Base-by-base conservation (phyloP, 2,797 vertebrate genomes). In the Eidolon dupreanum region DNA sequence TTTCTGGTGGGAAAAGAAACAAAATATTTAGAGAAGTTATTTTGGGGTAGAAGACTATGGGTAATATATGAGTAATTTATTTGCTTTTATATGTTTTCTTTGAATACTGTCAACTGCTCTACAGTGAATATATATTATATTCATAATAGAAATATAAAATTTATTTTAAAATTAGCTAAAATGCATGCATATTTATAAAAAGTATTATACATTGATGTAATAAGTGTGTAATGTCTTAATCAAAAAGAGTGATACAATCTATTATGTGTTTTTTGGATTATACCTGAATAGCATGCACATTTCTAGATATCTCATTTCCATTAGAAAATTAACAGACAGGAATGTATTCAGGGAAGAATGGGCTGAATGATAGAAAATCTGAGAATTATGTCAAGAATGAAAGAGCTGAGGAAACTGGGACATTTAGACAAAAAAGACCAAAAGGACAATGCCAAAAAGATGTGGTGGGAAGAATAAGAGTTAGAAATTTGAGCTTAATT, bases 121-220 rank as follows among this genome's bases (percentile, higher is more conserved):
- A 51, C 20, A 87, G 17, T 88, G 55, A 90, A 81, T 22, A 85
- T 82, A 71, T 77, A 83, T 74, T 83, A 87, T 22, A 87, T 26
- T 92, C 46, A 85, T 89, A 89, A 93, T 87, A 11, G 61, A 74
- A 83, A 96, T 88, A 90, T 84, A 95, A 96, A 93, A 94, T 70
- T 89, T 92, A 41, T 89, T 94, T 96, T 75, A 86, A 96, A 97
- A 83, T 90, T 94, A 96, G 51, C 63, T 77, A 28, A 96, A 94
- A 93, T 93, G 26, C 49, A 97, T 94, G 43, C 81, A 88, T 97
- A 77, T 90, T 96, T 95, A 57, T 88, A 83, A 88, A 89, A 90
- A 81, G 59, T 43, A 68, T 61, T 88, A 59, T 51, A n/a, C 59
- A 87, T 97, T 93, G 41, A 77, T 88, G 88, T 94, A 94, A 93